Conservation (phyloP, 2,888 invertebrate species). For the Cremastinae sp. region DNA sequence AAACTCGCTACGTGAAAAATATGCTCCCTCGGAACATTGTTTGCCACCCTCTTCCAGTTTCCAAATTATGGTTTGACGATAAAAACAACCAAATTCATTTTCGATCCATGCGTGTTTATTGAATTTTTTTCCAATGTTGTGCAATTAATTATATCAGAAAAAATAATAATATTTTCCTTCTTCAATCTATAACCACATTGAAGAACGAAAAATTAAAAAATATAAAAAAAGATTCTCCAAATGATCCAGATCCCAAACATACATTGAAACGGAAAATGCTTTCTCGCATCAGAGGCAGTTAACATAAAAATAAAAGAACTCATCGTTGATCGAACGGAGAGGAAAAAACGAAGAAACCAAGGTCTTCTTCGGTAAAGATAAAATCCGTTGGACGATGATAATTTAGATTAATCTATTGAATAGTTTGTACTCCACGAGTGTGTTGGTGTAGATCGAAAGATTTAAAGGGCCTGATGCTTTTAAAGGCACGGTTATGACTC, state of each 20-base stretch:
- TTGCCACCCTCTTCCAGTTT: constrained; percentile 51
- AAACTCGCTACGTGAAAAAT: constrained; percentile 47
- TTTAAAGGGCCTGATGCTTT: constrained; percentile 53
- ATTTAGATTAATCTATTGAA: not conserved
- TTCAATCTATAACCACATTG: not conserved
- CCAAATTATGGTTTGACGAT: constrained; percentile 46
- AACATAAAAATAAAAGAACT: too few relatives aligned
- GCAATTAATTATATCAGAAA: not conserved
- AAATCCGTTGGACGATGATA: too few relatives aligned
- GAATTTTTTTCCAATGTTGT: constrained; percentile 1
- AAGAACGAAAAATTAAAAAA: too few relatives aligned
- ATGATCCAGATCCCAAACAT: too few relatives aligned
- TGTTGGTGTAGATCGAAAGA: constrained; percentile 39
- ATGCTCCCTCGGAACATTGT: constrained; percentile 34
- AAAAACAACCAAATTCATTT: constrained; percentile 36
- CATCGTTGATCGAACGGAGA: too few relatives aligned
- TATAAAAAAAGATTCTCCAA: too few relatives aligned
- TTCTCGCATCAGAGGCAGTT: too few relatives aligned
- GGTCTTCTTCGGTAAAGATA: too few relatives aligned
- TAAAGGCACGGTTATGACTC: constrained; percentile 55
- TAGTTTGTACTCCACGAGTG: constrained; percentile 19
- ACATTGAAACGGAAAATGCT: too few relatives aligned
- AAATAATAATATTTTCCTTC: not conserved
- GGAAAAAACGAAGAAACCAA: too few relatives aligned
- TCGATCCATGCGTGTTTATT: constrained; percentile 28